Evolutionary conservation across 2,797 vertebrate species (phyloP), one percentile per base, ranked within the genome.

Genomic region (Gymnodraco acuticeps): DNA sequence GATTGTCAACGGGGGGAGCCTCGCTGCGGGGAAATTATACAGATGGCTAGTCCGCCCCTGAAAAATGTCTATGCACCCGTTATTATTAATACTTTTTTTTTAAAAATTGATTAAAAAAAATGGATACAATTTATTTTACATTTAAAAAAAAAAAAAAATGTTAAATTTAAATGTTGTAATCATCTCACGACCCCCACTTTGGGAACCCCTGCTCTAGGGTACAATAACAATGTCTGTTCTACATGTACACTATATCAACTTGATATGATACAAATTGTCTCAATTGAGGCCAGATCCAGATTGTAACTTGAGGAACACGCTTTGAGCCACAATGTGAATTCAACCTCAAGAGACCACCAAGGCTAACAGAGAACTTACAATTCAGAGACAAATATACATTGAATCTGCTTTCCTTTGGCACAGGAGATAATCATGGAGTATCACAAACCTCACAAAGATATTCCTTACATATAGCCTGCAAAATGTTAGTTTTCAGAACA

Each of bases 221-320:
- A 53, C n/a, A 45, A 38, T 74, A 38, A 17, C 7, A 73, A 13
- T 20, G n/a, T 71, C n/a, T 17, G 42, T 62, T 19, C 6, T 13
- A 23, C 13, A 45, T 52, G 3, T 13, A 23, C 38, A 41, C 10
- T 50, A 6, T 13, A 14, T 27, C 13, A 47, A 47, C 19, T 41
- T 42, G 31, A 27, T 38, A n/a, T 41, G 60, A 55, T 38, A 33
- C 19, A 10, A 73, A 62, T 23, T 47, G 7, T 33, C 12, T 16
- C 6, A 43, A 15, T 54, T 46, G 20, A 53, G 50, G 13, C 9
- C 2, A 6, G 12, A 58, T 23, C n/a, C 14, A 41, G 13, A 50
- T 43, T 65, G 19, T 43, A 11, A 41, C n/a, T 16, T 12, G 1
- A 52, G 10, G 1, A 59, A 23, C 55, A 58, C 45, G 38, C 31